phyloP scores from a whole-genome alignment of 2,888 invertebrate genomes.

The Ichneumoninae sp. region DNA sequence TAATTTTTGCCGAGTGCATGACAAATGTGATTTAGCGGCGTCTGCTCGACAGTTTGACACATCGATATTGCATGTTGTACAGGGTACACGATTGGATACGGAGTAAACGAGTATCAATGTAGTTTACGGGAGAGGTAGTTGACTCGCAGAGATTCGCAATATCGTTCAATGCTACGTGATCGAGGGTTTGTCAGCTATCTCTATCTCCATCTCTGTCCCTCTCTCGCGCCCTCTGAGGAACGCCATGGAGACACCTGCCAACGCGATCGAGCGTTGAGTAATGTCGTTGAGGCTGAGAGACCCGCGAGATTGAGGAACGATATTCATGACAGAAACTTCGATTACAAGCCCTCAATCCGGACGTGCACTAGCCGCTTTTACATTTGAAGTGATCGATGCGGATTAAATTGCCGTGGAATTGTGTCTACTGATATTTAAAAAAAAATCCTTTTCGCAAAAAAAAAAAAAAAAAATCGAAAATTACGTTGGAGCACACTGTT shows the following conservation, averaged over 20 bases:
- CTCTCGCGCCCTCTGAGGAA: neutral
- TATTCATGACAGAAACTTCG: constrained; percentile 36
- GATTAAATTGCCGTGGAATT: neutral
- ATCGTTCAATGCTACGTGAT: constrained; percentile 39
- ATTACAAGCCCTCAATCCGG: constrained; percentile 8
- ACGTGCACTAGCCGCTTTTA: neutral
- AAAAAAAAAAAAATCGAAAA: neutral
- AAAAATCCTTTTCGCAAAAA: neutral
- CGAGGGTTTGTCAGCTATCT: constrained; percentile 35
- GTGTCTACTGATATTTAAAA: neutral
- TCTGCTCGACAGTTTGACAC: neutral
- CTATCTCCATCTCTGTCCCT: neutral
- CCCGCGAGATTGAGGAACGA: constrained; percentile 45
- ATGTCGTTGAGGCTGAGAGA: constrained; percentile 35
- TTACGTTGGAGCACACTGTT: neutral
- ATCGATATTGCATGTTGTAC: constrained; percentile 14
- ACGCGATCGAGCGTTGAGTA: constrained; percentile 48
- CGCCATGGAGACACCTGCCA: constrained; percentile 48
- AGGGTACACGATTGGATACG: constrained; percentile 19
- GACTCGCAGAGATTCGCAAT: constrained; percentile 47
- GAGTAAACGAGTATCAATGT: constrained; percentile 29
- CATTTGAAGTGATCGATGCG: neutral
- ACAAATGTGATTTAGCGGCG: neutral
- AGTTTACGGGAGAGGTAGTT: constrained; percentile 30
- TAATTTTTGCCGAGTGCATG: neutral